These are phyloP conservation scores for Microcaecilia unicolor DNA, from an alignment of 2,797 vertebrate species.

Conservation along the genomic window DNA sequence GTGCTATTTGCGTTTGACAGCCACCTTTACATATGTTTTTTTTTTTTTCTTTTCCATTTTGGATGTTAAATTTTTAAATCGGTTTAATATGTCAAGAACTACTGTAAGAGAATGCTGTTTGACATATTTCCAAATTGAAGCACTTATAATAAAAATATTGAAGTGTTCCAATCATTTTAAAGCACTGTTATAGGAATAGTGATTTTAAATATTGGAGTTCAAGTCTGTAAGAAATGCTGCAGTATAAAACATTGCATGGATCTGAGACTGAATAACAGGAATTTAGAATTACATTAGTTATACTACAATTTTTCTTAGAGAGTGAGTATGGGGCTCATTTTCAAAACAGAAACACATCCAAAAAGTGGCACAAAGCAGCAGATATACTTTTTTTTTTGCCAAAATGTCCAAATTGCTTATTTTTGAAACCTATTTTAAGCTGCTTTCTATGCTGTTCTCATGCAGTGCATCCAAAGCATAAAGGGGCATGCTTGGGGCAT, in stretches of 20 bases:
- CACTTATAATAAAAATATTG: conserved; percentile 26
- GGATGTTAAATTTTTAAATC: conserved; percentile 5
- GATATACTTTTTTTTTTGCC: no score
- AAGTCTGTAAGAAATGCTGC: conserved; percentile 12
- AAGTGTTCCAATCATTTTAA: conserved; percentile 26
- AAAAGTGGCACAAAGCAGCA: no score
- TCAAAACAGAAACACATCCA: no score
- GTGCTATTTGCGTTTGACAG: conserved; percentile 6
- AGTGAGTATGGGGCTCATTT: no score
- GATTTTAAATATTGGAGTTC: conserved; percentile 20
- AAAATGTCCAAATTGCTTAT: no score
- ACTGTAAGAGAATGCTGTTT: conserved; percentile 7
- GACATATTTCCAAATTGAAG: conserved; percentile 22
- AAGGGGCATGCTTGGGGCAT: no score
- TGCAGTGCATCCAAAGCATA: no score
- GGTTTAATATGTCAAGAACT: conserved; percentile 5
- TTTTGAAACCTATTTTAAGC: no score
- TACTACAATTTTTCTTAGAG: no score
- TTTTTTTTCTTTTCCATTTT: conserved; percentile 16
- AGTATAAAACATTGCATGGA: conserved; percentile 2
- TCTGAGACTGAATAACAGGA: conserved; percentile 13
- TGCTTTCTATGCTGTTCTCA: no score
- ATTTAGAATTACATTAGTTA: conserved; percentile 11
- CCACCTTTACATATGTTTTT: background rate
- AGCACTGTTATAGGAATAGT: conserved; percentile 23